Evolutionary conservation across 92 coral and sea anemone species (phyloP).

Genomic region (Galaxea fascicularis): DNA sequence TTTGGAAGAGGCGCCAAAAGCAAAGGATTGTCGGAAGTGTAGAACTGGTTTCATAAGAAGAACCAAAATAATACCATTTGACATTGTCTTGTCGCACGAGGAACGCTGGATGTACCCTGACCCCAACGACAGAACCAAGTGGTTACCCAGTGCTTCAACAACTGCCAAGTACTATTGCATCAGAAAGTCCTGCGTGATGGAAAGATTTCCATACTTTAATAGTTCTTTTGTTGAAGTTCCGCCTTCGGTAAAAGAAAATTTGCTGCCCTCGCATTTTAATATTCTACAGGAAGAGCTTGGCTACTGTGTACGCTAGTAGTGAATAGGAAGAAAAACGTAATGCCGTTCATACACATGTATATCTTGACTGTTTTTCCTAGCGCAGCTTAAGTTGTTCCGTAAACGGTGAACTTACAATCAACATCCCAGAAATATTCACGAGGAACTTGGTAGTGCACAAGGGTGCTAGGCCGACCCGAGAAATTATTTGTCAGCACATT

Average conservation of each 20-base stretch:
- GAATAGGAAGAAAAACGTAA: too few relatives aligned
- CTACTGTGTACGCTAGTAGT: too few relatives aligned
- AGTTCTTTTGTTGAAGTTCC: conserved; percentile 32
- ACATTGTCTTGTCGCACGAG: conserved; percentile 46
- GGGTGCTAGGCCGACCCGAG: not conserved
- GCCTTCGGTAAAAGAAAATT: not conserved
- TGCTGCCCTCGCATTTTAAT: not conserved
- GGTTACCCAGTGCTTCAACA: conserved; percentile 42
- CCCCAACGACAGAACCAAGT: conserved; percentile 36
- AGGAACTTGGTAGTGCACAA: not conserved
- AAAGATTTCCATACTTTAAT: conserved; percentile 51
- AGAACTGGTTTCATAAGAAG: conserved; percentile 30
- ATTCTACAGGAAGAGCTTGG: conserved; percentile 27
- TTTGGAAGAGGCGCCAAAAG: conserved; percentile 30
- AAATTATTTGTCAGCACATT: conserved; percentile 1
- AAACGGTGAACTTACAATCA: not conserved
- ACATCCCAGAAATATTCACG: not conserved
- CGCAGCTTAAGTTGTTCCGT: not conserved
- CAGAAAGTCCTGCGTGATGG: conserved; percentile 15
- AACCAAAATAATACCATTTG: conserved; percentile 50
- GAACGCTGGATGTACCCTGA: conserved; percentile 53
- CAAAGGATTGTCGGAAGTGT: conserved; percentile 13
- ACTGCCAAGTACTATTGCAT: conserved; percentile 42
- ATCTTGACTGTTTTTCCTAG: not conserved
- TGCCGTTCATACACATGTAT: too few relatives aligned